Conservation (phyloP, 2,888 invertebrate species). For the Coelopa pilipes region DNA sequence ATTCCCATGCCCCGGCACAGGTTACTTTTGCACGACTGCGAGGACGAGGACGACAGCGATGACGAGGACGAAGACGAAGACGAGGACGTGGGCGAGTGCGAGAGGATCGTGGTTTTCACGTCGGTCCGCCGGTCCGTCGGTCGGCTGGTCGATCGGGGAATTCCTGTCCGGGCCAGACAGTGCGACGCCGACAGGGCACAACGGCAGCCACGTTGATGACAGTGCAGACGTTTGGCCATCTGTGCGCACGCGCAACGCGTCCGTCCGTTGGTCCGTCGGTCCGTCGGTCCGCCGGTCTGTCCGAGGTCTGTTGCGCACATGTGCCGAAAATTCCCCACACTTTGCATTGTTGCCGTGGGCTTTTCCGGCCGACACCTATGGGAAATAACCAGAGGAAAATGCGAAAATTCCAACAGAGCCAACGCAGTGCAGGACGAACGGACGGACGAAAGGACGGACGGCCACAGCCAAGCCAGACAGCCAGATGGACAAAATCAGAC, state of each 20-base stretch:
- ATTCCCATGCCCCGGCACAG: constrained; percentile 16
- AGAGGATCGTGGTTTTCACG: constrained; percentile 32
- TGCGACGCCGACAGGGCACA: constrained; percentile 47
- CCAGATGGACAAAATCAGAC: constrained; percentile 36
- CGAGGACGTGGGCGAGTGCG: constrained; percentile 52
- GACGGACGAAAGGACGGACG: too few relatives aligned
- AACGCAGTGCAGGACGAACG: too few relatives aligned
- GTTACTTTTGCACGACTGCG: background rate
- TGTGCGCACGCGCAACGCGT: constrained; percentile 20
- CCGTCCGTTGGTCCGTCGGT: background rate
- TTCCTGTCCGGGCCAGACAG: constrained; percentile 52
- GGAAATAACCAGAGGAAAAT: constrained; percentile 45
- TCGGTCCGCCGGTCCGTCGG: too few relatives aligned
- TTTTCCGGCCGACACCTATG: constrained; percentile 50
- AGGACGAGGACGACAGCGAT: too few relatives aligned
- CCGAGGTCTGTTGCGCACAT: constrained; percentile 56
- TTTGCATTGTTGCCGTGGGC: constrained; percentile 46
- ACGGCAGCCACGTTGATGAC: background rate
- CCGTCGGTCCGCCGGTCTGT: background rate
- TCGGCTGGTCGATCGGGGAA: constrained; percentile 52
- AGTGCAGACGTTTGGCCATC: too few relatives aligned
- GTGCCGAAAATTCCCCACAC: constrained; percentile 42
- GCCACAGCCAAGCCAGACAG: too few relatives aligned
- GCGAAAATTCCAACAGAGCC: too few relatives aligned
- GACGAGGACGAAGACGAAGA: too few relatives aligned